These are phyloP conservation scores for Ricordea florida DNA, from an alignment of 92 coral and sea anemone species.

Conservation along the genomic window DNA sequence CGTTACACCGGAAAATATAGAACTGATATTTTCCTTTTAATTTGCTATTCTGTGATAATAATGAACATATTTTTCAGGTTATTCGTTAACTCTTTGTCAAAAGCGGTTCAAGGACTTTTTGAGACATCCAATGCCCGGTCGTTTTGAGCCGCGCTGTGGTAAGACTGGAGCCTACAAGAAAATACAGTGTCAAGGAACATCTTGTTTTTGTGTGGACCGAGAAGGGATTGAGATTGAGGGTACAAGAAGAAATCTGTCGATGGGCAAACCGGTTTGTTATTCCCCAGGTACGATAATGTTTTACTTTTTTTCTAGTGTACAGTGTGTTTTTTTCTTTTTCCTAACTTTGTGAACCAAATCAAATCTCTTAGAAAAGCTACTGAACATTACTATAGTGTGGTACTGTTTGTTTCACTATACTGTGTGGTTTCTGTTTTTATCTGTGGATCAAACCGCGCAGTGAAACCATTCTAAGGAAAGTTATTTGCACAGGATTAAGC, in stretches of 20 bases:
- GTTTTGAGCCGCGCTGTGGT: slow-evolving; percentile 73
- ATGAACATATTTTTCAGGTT: not conserved
- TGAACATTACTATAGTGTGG: not conserved
- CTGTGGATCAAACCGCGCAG: too few species aligned
- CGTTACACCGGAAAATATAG: too few species aligned
- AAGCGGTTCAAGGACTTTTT: slow-evolving; percentile 62
- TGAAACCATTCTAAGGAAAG: too few species aligned
- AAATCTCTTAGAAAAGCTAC: too few species aligned
- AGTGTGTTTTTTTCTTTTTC: not conserved
- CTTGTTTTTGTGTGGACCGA: slow-evolving; percentile 77
- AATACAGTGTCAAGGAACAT: slow-evolving; percentile 67
- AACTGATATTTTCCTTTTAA: too few species aligned
- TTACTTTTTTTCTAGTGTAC: not conserved
- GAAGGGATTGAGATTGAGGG: slow-evolving; percentile 68
- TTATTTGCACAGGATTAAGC: too few species aligned
- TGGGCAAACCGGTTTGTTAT: slow-evolving; percentile 67
- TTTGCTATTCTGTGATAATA: too few species aligned
- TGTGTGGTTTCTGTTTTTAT: too few species aligned
- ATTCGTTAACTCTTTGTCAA: slow-evolving; percentile 62
- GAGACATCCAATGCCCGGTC: slow-evolving; percentile 43
- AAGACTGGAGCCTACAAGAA: slow-evolving; percentile 66
- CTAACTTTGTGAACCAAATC: not conserved
- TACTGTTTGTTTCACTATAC: too few species aligned
- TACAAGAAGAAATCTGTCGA: slow-evolving; percentile 61
- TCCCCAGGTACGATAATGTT: slow-evolving; percentile 27